phyloP scores from a whole-genome alignment of 2,888 invertebrate species.

The Drosophila paramelanica region DNA sequence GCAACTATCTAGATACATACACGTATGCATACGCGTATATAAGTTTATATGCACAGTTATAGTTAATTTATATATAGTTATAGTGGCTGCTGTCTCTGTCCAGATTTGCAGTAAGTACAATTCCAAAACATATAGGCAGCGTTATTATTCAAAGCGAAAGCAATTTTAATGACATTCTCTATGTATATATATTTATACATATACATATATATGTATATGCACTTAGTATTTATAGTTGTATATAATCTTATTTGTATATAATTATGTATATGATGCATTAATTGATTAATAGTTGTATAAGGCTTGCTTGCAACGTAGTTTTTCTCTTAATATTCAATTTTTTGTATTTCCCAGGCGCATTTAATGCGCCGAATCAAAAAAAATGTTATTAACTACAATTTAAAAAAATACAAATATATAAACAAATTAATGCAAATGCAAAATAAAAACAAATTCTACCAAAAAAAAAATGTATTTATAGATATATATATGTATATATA shows the following conservation, averaged over 20 bases:
- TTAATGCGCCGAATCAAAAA: conserved; percentile 61
- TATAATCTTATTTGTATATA: conserved; percentile 30
- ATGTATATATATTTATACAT: conserved; percentile 14
- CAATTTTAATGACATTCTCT: conserved; percentile 53
- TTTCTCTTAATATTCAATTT: conserved; percentile 19
- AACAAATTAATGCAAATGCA: conserved; percentile 28
- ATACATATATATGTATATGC: conserved; percentile 12
- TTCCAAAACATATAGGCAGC: conserved; percentile 54
- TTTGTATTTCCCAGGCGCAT: conserved; percentile 52
- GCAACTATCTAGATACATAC: conserved; percentile 7
- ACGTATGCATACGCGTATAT: not conserved
- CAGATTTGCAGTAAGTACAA: conserved; percentile 55
- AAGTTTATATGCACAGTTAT: conserved; percentile 2
- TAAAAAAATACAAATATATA: conserved; percentile 25
- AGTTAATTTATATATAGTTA: conserved; percentile 23
- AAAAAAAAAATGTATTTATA: conserved; percentile 21
- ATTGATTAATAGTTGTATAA: conserved; percentile 67
- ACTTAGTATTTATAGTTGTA: conserved; percentile 32
- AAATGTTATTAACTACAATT: conserved; percentile 7
- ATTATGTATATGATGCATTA: conserved; percentile 34
- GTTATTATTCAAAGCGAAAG: conserved; percentile 49
- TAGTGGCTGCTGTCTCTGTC: conserved; percentile 22
- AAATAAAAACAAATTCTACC: conserved; percentile 36
- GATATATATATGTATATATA: conserved; percentile 21
- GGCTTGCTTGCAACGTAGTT: conserved; percentile 67